Evolutionary conservation across 35 echinoderm and acorn worm species (phyloP), one percentile per base, ranked within the genome.

Genomic region (Lytechinus pictus): DNA sequence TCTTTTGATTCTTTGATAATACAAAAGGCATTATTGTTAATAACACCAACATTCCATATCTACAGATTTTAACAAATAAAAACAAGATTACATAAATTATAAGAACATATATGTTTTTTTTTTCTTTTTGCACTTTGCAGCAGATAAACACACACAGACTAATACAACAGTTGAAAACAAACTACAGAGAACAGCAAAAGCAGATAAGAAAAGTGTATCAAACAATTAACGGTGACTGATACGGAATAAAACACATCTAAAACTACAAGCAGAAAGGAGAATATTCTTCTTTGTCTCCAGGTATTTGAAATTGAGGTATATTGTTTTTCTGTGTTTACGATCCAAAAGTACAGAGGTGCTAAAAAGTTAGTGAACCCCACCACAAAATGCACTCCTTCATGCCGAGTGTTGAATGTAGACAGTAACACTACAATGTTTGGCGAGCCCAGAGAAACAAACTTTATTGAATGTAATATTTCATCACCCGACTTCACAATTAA

Each of bases 1-100:
- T 90, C 27, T 90, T 33, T 28, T 90, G 11, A 54, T 90, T 90
- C 88, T 52, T 90, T 89, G 87, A 28, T 90, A 29, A 90, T 54
- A 90, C 88, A 44, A 90, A 90, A 79, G 66, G 66, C 66, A 79
- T 79, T 79, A 79, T 79, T 79, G 66, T 79, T 79, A 79, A 79
- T 79, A 79, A 79, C 21, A 79, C 66, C 66, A 79, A 71, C 16
- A 6, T 79, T 90, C 29, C 29, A 90, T 90, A 90, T 90, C 88
- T 90, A 90, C 88, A 90, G 44, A 44, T 44, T 90, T 90, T 52
- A 90, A 90, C 88, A 90, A 90, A 90, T 90, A 54, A 90, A 90
- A 90, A 90, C 28, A 52, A 90, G 88, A 90, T 33, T 90, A 90
- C 88, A 90, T 54, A 10, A 54, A 90, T 52, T 90, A 51, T 52